phyloP scores from a whole-genome alignment of 1,140 invertebrate species.

The Brachionus paranguensis region DNA sequence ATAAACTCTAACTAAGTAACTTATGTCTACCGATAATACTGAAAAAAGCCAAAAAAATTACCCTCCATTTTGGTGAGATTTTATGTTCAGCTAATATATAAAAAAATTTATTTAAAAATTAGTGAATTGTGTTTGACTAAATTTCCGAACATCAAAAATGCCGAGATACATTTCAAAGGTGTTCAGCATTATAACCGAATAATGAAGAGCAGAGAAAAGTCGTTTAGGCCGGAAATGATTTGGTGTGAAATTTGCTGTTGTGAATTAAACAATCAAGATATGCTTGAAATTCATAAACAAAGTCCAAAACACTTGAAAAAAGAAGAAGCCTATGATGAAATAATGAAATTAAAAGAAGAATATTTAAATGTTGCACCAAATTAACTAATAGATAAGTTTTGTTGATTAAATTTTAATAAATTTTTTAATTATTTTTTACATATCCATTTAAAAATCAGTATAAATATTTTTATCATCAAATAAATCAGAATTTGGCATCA shows the following conservation, averaged over 20 bases:
- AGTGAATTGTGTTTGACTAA: constrained; percentile 36
- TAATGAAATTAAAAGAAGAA: constrained; percentile 20
- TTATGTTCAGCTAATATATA: too few species aligned
- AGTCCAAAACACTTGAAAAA: constrained; percentile 37
- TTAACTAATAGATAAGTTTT: not conserved
- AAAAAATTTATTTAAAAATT: not conserved
- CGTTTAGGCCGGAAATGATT: not conserved
- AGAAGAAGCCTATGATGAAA: constrained; percentile 13
- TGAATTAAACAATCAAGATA: constrained; percentile 20
- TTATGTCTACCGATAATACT: not conserved
- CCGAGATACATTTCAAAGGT: constrained; percentile 1
- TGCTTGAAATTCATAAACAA: not conserved
- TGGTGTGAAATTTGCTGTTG: constrained; percentile 38
- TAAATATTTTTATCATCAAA: too few species aligned
- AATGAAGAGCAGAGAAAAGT: not conserved
- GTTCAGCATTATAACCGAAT: constrained; percentile 25
- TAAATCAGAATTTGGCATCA: too few species aligned
- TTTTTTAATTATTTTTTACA: not conserved
- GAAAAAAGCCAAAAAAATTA: not conserved
- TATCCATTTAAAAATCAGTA: too few species aligned
- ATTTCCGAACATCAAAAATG: constrained; percentile 6
- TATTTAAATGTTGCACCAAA: not conserved
- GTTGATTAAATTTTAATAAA: not conserved
- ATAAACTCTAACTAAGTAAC: not conserved
- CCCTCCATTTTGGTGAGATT: not conserved